These are phyloP conservation scores for Zaprionus africanus DNA, from an alignment of 1,140 invertebrate genomes.

Conservation along the genomic window DNA sequence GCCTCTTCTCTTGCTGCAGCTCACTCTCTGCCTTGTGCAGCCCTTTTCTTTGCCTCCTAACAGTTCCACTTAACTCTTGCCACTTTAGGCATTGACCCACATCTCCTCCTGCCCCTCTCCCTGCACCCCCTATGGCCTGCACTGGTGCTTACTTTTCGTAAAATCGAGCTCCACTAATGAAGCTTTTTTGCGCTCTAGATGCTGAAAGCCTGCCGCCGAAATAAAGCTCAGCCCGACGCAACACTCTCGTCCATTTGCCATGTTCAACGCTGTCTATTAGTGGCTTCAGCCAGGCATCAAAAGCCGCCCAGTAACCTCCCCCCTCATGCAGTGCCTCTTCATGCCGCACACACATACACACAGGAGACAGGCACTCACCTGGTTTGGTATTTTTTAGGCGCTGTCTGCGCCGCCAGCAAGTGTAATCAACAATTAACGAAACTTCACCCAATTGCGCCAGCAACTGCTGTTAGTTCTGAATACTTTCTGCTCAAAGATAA, in stretches of 20 bases:
- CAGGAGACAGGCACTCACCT: slow-evolving; percentile 9
- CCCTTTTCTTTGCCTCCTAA: background rate
- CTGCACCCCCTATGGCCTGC: no score
- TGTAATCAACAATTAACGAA: slow-evolving; percentile 45
- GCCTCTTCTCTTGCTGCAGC: background rate
- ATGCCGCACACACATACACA: slow-evolving; percentile 1
- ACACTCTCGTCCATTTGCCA: background rate
- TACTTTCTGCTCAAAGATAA: background rate
- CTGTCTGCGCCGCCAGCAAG: slow-evolving; percentile 12
- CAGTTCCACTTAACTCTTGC: background rate
- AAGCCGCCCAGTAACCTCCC: background rate
- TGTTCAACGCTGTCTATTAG: slow-evolving; percentile 44
- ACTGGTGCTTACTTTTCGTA: slow-evolving; percentile 9
- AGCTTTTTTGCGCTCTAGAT: slow-evolving; percentile 14
- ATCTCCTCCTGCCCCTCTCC: background rate
- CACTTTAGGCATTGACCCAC: slow-evolving; percentile 26
- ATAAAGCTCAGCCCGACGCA: slow-evolving; percentile 6
- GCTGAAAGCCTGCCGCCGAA: slow-evolving; percentile 29
- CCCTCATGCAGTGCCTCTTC: background rate
- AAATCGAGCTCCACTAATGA: slow-evolving; percentile 35
- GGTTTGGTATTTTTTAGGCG: slow-evolving; percentile 8
- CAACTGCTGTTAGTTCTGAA: background rate
- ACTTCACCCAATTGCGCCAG: slow-evolving; percentile 15
- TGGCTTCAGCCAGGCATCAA: slow-evolving; percentile 27
- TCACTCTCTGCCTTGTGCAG: background rate